Evolutionary conservation across 2,797 vertebrate species (phyloP), one percentile per base, ranked within the genome.

Genomic region (Simalia tracyae): DNA sequence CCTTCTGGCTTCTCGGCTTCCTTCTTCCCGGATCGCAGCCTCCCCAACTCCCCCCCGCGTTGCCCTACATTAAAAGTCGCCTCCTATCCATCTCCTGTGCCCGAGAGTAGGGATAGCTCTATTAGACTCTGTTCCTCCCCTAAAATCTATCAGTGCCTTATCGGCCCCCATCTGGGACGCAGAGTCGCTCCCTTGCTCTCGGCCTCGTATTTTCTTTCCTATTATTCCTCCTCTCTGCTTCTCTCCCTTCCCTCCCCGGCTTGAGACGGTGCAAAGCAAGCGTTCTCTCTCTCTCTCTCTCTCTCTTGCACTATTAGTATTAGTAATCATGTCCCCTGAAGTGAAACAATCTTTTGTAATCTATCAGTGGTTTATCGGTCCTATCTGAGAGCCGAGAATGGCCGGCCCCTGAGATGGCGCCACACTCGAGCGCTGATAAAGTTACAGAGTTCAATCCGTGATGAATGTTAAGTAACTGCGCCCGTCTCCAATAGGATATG

Each of bases 291-390:
- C 76, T 66, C 95, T 94, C 88, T 86, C 76, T 66, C 76, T 54
- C 97, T 97, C 96, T 95, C 98, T 97, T 95, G 11, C 19, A 1
- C 98, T 97, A 97, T 98, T 98, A 98, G 98, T 96, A 94, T 97
- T 96, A 97, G 98, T 97, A 97, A 96, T 96, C 97, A 97, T 97
- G 97, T 98, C 98, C 98, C 98, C 97, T 98, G 96, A 98, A 98
- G 98, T 98, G 98, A 98, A 98, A 98, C 98, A 98, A 99, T 99
- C 99, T 98, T 97, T 96, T 98, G 98, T 99, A 98, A 99, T 99
- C 99, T 99, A 98, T 98, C 98, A 98, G 98, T 17, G 94, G 54
- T 97, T 98, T 99, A 99, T 99, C 98, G 63, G 97, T 93, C 97
- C 98, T 99, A 99, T 99, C 98, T 97, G 98, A 98, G 98, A 98